These are phyloP conservation scores for Nebria ingens DNA, from an alignment of 1,140 invertebrate species.

Conservation along the genomic window DNA sequence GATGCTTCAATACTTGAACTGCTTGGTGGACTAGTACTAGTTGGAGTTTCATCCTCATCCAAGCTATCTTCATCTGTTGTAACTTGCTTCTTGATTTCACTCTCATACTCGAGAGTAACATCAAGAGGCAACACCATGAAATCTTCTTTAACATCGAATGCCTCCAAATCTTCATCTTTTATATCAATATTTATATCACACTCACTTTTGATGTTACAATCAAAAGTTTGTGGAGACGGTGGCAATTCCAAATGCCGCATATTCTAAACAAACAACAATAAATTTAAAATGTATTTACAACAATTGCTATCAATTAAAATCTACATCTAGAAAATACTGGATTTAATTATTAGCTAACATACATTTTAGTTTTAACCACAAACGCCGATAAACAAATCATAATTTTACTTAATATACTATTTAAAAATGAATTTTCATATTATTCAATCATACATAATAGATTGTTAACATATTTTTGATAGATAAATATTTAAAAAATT, in stretches of 20 bases:
- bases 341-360: not conserved
- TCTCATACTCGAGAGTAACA: constrained; percentile 13
- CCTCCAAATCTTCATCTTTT: constrained; percentile 16
- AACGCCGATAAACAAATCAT: not conserved
- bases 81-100: not conserved
- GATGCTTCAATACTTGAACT: not conserved
- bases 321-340: not conserved
- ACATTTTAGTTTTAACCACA: not conserved
- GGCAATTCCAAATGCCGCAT: constrained; percentile 1
- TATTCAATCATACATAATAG: too few species aligned
- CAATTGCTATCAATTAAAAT: not conserved
- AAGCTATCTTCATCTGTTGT: not conserved
- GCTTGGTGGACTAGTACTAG: not conserved
- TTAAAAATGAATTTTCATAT: too few species aligned
- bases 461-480: too few species aligned
- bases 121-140: constrained; percentile 14
- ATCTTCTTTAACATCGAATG: not conserved
- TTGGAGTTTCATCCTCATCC: not conserved
- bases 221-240: not conserved
- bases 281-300: not conserved
- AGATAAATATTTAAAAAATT: too few species aligned
- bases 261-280: too few species aligned
- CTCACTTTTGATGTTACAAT: not conserved
- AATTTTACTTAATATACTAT: constrained; percentile 1
- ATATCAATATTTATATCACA: constrained; percentile 15